phyloP scores from a whole-genome alignment of 1,140 invertebrate genomes.

The Argopecten irradians region DNA sequence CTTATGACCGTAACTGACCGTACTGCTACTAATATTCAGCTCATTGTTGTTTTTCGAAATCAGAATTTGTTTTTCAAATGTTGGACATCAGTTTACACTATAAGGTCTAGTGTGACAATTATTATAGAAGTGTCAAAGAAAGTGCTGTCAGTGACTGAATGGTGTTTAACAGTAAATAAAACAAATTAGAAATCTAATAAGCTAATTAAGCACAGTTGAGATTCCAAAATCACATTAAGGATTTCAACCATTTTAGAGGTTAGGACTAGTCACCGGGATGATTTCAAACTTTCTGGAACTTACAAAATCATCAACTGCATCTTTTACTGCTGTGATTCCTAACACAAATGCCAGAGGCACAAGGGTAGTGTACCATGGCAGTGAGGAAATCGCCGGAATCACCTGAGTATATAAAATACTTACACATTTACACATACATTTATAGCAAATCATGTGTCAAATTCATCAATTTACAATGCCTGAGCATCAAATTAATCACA shows the following conservation, averaged over 20 bases:
- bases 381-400: slow-evolving; percentile 97
- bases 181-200: neutral
- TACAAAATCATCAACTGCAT: slow-evolving; percentile 99
- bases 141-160: no score
- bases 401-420: slow-evolving; percentile 81
- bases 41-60: no score
- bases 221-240: neutral
- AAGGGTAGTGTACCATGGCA: slow-evolving; percentile 97
- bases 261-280: neutral
- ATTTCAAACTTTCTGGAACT: slow-evolving; percentile 78
- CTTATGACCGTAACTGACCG: no score
- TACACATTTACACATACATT: neutral
- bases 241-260: neutral
- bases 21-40: no score
- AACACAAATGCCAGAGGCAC: slow-evolving; percentile 98
- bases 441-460: neutral
- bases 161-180: neutral
- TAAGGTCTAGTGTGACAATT: no score
- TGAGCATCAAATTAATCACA: no score
- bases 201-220: neutral
- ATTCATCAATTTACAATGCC: neutral
- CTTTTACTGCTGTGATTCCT: slow-evolving; percentile 96
- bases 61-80: no score
- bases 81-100: no score
- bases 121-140: no score